Conservation (phyloP, 2,113 vertebrate species). For the Nestor notabilis region DNA sequence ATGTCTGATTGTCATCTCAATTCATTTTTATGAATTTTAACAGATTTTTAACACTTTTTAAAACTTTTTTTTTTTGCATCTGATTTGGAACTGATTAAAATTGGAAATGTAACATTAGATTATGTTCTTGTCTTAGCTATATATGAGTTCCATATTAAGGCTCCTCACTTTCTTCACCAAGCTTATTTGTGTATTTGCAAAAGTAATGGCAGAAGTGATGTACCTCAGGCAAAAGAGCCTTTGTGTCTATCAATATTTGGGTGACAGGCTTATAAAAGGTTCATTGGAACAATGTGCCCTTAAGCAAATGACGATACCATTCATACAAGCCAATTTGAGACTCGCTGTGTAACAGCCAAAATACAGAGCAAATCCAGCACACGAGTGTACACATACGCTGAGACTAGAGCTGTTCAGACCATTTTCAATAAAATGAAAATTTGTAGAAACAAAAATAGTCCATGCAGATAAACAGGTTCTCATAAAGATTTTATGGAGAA, state of each 20-base stretch:
- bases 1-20: neutral
- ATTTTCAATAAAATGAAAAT: neutral
- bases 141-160: neutral
- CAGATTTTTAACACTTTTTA: neutral
- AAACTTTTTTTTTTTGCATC: neutral
- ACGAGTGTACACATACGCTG: neutral
- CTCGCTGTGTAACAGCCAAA: neutral
- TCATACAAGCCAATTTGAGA: conserved; percentile 8
- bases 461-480: neutral
- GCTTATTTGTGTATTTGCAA: conserved; percentile 16
- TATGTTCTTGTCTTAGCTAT: neutral
- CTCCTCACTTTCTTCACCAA: neutral
- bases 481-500: neutral
- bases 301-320: neutral
- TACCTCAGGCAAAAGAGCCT: conserved; percentile 33
- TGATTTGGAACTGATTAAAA: neutral
- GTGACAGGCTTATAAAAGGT: conserved; percentile 18
- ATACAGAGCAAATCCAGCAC: conserved; percentile 21
- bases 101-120: neutral
- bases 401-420: neutral
- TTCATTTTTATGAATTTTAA: neutral
- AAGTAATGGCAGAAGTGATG: neutral
- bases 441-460: neutral
- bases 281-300: conserved; percentile 1
- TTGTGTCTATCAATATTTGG: conserved; percentile 17